Conservation (phyloP, 2,888 invertebrate species). For the Agrotis segetum region DNA sequence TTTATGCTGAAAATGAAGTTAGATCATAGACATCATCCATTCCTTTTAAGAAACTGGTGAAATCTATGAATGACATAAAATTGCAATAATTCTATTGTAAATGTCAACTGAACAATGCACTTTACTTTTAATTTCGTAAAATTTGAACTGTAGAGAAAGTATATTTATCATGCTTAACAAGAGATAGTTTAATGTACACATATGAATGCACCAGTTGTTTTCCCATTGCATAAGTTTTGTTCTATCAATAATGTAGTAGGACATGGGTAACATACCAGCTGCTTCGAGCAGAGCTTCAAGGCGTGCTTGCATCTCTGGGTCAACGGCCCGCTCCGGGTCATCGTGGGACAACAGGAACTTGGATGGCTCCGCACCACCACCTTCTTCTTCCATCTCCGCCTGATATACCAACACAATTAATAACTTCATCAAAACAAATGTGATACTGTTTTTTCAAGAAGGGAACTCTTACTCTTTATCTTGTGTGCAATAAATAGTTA, state of each 20-base stretch:
- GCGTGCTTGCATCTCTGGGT: conserved; percentile 97
- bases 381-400: conserved; percentile 91
- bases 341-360: conserved; percentile 90
- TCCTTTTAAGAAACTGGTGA: not conserved
- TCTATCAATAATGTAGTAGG: not conserved
- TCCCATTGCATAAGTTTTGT: conserved; percentile 6
- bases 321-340: conserved; percentile 93
- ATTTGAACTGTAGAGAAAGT: conserved; percentile 3
- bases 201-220: not conserved
- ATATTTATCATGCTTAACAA: not conserved
- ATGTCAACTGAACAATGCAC: not conserved
- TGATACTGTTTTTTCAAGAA: not conserved
- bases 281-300: conserved; percentile 98
- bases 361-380: conserved; percentile 85
- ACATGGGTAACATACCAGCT: conserved; percentile 91
- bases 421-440: not conserved
- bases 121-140: not conserved
- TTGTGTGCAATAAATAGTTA: not conserved
- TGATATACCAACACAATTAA: conserved; percentile 65
- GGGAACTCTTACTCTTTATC: not conserved
- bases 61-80: not conserved
- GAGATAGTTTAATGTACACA: not conserved
- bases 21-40: not conserved
- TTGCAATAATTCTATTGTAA: not conserved
- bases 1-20: conserved; percentile 13